These are phyloP conservation scores for Sinocyclocheilus rhinocerous DNA, from an alignment of 2,113 vertebrate species.

Conservation along the genomic window DNA sequence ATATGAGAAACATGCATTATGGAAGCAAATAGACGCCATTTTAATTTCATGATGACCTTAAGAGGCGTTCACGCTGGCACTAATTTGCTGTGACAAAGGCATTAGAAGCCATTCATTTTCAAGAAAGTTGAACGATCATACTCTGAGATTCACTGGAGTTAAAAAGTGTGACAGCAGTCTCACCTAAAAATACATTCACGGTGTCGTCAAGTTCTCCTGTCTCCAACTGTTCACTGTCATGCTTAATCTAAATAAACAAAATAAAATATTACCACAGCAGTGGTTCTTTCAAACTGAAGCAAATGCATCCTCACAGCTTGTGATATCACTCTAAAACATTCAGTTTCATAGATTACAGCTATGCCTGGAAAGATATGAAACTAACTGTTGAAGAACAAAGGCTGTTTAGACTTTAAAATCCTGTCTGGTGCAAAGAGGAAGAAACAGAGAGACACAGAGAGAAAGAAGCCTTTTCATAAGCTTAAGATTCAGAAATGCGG, in stretches of 20 bases:
- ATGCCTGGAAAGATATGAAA: slow-evolving; percentile 3
- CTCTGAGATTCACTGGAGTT: not conserved
- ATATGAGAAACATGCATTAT: not conserved
- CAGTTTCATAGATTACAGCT: not conserved
- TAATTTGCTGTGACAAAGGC: not conserved
- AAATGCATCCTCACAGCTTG: not conserved
- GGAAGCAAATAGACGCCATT: not conserved
- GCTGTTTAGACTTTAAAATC: slow-evolving; percentile 13
- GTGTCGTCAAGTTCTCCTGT: not conserved
- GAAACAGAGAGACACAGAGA: not conserved
- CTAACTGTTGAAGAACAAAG: not conserved
- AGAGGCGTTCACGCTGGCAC: not conserved
- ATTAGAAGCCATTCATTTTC: not conserved
- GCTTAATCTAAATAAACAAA: not conserved
- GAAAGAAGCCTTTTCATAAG: not conserved
- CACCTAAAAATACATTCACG: not conserved
- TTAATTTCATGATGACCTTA: not conserved
- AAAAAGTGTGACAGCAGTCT: not conserved
- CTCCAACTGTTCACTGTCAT: not conserved
- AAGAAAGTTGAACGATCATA: not conserved
- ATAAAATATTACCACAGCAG: not conserved
- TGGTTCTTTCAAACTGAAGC: not conserved
- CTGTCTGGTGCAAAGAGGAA: not conserved
- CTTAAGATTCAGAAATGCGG: not conserved
- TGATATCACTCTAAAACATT: not conserved